Percentiles rank a stretch among this genome's conserved stretches.
phyloP scores from a whole-genome alignment of 2,888 invertebrate species.

The Serrognathus titanus region DNA sequence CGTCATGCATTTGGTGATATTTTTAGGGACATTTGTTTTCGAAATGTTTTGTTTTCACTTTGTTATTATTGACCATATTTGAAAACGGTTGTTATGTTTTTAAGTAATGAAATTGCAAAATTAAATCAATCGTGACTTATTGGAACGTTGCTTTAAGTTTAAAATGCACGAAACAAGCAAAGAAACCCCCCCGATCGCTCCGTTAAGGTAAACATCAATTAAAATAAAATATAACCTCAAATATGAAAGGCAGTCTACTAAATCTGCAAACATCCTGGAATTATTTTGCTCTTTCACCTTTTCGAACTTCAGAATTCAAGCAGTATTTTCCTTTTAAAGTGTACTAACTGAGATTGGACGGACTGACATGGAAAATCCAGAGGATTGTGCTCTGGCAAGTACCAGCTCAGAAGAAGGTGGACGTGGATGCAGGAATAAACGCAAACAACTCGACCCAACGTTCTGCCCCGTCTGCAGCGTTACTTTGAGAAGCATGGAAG shows the following conservation, averaged over 20 bases:
- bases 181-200: background rate
- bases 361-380: conserved; percentile 13
- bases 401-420: conserved; percentile 38
- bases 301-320: conserved; percentile 3
- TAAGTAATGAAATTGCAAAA: background rate
- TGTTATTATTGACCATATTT: conserved; percentile 4
- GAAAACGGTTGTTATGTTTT: background rate
- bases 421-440: conserved; percentile 54
- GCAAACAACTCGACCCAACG: conserved; percentile 63
- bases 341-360: conserved; percentile 12
- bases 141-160: background rate
- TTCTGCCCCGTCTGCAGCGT: conserved; percentile 88
- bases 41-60: background rate
- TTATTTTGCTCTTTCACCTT: conserved; percentile 7
- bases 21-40: background rate
- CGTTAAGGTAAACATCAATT: background rate
- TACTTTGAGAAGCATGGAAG: conserved; percentile 75
- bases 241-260: conserved; percentile 4
- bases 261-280: conserved; percentile 15
- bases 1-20: too few species aligned
- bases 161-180: background rate
- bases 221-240: conserved; percentile 13
- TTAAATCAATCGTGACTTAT: too few species aligned
- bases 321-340: conserved; percentile 9
- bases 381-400: conserved; percentile 12